Conservation (phyloP, 92 coral and sea anemone species). For the Actinernus sp. region DNA sequence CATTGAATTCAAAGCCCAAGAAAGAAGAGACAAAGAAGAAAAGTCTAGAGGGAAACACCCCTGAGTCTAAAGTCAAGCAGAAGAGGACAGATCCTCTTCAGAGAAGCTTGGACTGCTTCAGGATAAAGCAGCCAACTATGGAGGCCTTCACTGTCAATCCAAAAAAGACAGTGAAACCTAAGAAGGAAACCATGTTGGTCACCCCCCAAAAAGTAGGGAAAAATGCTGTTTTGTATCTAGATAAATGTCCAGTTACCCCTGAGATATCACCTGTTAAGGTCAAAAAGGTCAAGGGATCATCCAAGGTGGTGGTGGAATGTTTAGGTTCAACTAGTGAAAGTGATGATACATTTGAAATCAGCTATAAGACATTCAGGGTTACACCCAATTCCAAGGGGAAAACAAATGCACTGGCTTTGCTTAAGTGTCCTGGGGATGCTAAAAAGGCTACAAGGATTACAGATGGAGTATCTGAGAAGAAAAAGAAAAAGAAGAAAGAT, state of each 20-base stretch:
- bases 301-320: slow-evolving; percentile 6
- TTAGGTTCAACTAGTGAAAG: slow-evolving; percentile 11
- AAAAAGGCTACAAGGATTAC: not conserved
- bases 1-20: not conserved
- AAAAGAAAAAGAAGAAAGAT: slow-evolving; percentile 8
- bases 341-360: slow-evolving; percentile 14
- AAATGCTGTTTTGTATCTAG: not conserved
- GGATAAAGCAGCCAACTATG: slow-evolving; percentile 32
- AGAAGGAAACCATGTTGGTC: not conserved
- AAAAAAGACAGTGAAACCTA: slow-evolving; percentile 10
- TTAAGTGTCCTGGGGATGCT: slow-evolving; percentile 9
- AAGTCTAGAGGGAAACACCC: slow-evolving; percentile 5
- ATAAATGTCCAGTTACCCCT: not conserved
- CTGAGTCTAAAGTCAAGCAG: slow-evolving; percentile 18
- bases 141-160: slow-evolving; percentile 9
- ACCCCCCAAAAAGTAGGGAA: not conserved
- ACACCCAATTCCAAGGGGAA: slow-evolving; percentile 2
- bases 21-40: slow-evolving; percentile 23
- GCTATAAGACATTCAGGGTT: not conserved
- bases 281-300: not conserved
- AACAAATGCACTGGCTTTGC: slow-evolving; percentile 25
- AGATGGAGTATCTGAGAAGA: slow-evolving; percentile 5
- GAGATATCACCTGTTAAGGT: slow-evolving; percentile 33
- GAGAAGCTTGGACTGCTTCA: slow-evolving; percentile 71
- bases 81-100: slow-evolving; percentile 66